Evolutionary conservation across 2,888 invertebrate genomes (phyloP), one percentile per base, ranked within the genome.

Genomic region (Helobdella robusta): DNA sequence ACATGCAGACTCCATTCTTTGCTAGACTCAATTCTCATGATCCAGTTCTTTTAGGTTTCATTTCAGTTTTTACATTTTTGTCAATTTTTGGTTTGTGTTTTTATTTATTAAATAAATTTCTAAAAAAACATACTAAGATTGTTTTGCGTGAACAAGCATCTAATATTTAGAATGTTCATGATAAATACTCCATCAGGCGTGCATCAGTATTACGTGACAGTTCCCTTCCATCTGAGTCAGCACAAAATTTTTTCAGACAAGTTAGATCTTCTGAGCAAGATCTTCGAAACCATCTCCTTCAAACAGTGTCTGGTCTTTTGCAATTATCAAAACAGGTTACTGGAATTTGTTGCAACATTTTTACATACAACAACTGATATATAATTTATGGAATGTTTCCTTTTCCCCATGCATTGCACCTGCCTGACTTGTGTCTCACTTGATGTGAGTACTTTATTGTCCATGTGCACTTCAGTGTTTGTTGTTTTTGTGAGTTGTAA

Each of bases 301-400:
- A 88, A 88, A 65, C 97, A 98, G 78, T 89, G 90, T 75, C 81
- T 98, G 6, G 84, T 95, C 59, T 98, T 97, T 81, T 87, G 89
- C 67, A 91, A 91, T 78, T 89, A 87, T 74, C 89, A 91, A 79
- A 84, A 85, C 2, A 82, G 84, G 85, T 85, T 77, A 63, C 46
- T 35, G 65, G 58, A 62, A 36, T 35, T 61, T 23, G 28, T 15
- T 59, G 11, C 18, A 28, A 48, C 32, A 20, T 46, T 44, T 25
- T 20, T 18, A 15, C n/a, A 11, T 36, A 5, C 32, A 35, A 11
- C 8, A 20, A 70, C 75, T 77, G n/a, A n/a, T n/a, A n/a, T n/a
- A n/a, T n/a, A n/a, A n/a, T n/a, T n/a, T n/a, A n/a, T n/a, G n/a
- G n/a, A n/a, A n/a, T n/a, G n/a, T n/a, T n/a, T n/a, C n/a, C n/a